Conservation (phyloP, 2,113 vertebrate species). For the Pandion haliaetus region DNA sequence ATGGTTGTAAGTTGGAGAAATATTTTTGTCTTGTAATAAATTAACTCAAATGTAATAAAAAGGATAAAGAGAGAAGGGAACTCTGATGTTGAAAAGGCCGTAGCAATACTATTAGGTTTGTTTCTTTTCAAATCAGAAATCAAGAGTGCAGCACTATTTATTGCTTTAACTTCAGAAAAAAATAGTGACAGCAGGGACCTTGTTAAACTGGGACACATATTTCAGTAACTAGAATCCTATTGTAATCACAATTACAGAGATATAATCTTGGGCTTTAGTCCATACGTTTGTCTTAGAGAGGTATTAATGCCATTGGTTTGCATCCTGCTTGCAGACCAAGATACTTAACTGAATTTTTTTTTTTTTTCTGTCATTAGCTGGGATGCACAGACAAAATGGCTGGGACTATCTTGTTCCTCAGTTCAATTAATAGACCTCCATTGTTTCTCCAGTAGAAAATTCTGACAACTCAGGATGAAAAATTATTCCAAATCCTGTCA, state of each 20-base stretch:
- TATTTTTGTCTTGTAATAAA: neutral
- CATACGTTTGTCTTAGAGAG: constrained; percentile 28
- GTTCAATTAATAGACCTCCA: constrained; percentile 55
- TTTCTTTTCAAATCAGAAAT: neutral
- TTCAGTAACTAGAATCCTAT: constrained; percentile 17
- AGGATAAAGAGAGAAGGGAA: neutral
- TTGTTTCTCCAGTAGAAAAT: constrained; percentile 36
- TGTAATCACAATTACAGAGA: constrained; percentile 15
- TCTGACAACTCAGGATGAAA: constrained; percentile 21
- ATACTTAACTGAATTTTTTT: constrained; percentile 30
- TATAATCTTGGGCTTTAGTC: constrained; percentile 3
- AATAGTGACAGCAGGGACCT: neutral
- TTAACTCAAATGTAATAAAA: neutral
- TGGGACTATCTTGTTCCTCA: constrained; percentile 41
- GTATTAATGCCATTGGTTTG: constrained; percentile 29
- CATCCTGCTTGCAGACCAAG: constrained; percentile 33
- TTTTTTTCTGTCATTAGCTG: constrained; percentile 7
- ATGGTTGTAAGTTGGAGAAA: neutral
- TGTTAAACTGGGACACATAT: neutral
- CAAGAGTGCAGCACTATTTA: neutral
- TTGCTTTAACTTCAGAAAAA: neutral
- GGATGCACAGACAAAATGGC: neutral
- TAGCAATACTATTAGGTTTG: neutral
- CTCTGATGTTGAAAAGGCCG: neutral
- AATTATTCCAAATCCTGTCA: neutral